Evolutionary conservation across 2,797 vertebrate species (phyloP).

Genomic region (Arctocebus calabarensis): DNA sequence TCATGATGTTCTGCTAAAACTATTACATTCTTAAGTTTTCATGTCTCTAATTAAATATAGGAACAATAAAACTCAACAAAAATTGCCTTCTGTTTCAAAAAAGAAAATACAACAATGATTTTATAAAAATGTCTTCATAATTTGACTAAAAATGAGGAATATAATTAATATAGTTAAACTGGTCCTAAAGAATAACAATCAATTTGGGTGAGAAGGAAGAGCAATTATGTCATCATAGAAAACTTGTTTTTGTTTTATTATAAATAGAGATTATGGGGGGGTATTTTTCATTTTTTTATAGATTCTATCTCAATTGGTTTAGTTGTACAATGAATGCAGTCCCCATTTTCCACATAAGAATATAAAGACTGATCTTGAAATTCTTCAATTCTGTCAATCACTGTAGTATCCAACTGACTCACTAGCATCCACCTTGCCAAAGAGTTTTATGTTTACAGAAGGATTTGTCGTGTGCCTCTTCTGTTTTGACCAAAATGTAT

Average conservation of each 20-base stretch:
- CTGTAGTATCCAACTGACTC: background rate
- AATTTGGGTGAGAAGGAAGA: background rate
- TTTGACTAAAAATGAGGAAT: background rate
- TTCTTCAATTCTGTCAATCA: background rate
- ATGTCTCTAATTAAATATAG: slow-evolving; percentile 41
- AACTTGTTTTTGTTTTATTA: slow-evolving; percentile 19
- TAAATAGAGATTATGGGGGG: background rate
- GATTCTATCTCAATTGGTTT: background rate
- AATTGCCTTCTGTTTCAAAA: background rate
- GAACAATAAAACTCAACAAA: slow-evolving; percentile 24
- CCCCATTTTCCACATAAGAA: background rate
- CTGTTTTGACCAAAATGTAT: background rate
- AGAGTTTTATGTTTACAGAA: background rate
- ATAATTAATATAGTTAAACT: slow-evolving; percentile 55
- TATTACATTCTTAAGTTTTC: slow-evolving; percentile 36
- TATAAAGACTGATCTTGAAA: slow-evolving; percentile 1
- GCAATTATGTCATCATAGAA: background rate
- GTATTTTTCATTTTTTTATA: background rate
- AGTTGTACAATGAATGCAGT: background rate
- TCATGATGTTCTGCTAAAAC: slow-evolving; percentile 12
- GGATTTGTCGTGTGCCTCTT: background rate
- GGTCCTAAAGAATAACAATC: background rate
- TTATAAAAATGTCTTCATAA: slow-evolving; percentile 33
- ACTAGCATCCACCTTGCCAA: background rate
- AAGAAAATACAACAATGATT: background rate